These are phyloP conservation scores for Antigone vipio DNA, from an alignment of 2,113 vertebrate species.

Conservation along the genomic window DNA sequence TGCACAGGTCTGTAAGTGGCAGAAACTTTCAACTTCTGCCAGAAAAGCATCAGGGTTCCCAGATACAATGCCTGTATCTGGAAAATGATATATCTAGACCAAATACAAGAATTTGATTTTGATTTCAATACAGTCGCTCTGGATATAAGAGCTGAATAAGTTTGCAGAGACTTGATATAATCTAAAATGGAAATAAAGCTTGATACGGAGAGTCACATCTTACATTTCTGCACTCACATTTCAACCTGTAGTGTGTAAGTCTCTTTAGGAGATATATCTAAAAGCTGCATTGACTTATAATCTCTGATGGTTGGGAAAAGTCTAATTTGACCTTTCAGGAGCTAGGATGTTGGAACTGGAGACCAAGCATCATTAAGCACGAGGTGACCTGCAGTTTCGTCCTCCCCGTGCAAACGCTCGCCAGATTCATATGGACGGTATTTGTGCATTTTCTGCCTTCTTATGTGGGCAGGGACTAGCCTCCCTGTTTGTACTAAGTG, in stretches of 20 bases:
- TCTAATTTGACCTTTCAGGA: not conserved
- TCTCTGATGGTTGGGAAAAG: not conserved
- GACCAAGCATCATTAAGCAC: not conserved
- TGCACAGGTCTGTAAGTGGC: conserved; percentile 13
- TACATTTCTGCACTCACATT: not conserved
- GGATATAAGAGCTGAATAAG: not conserved
- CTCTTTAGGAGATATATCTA: not conserved
- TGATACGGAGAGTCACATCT: not conserved
- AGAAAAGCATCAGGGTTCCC: conserved; percentile 20
- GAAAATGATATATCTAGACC: not conserved
- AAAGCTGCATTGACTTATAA: not conserved
- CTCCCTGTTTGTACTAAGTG: not conserved
- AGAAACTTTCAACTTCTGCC: conserved; percentile 51
- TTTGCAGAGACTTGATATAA: not conserved
- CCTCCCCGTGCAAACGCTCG: not conserved
- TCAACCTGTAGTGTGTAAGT: not conserved
- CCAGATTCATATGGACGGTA: fast-evolving
- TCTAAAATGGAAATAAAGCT: not conserved
- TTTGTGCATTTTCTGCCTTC: not conserved
- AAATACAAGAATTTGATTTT: not conserved
- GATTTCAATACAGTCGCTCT: not conserved
- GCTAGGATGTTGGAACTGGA: not conserved
- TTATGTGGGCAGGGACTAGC: fast-evolving
- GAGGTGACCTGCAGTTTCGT: not conserved
- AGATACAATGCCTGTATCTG: not conserved